These are phyloP conservation scores for Pholis gunnellus DNA, from an alignment of 2,113 vertebrate species.

Conservation along the genomic window DNA sequence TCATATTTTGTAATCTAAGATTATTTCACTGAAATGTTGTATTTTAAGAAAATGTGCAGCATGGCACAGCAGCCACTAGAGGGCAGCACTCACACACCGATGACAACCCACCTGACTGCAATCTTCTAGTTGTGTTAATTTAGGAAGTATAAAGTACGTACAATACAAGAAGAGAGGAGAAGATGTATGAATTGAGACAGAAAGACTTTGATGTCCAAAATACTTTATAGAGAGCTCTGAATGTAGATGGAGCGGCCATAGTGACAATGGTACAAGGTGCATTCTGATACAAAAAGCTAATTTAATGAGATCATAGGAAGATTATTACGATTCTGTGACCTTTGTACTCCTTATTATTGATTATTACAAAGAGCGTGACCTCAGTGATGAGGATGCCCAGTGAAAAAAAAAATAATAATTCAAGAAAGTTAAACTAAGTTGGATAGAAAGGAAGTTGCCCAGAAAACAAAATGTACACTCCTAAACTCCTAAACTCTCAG, in stretches of 20 bases:
- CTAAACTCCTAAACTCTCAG: too few relatives aligned
- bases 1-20: not conserved
- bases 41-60: constrained; percentile 19
- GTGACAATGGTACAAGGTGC: not conserved
- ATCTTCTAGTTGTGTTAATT: not conserved
- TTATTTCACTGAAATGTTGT: not conserved
- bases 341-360: not conserved
- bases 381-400: not conserved
- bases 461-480: not conserved
- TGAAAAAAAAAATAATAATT: not conserved
- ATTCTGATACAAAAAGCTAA: not conserved
- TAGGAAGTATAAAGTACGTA: not conserved
- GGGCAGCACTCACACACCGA: constrained; percentile 54
- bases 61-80: constrained; percentile 29
- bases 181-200: too few relatives aligned
- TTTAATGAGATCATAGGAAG: not conserved
- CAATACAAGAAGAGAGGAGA: not conserved
- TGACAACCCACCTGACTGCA: not conserved
- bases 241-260: not conserved
- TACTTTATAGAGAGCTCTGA: not conserved
- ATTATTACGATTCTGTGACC: not conserved
- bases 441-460: not conserved
- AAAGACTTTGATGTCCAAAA: not conserved
- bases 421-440: not conserved
- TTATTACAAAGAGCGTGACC: not conserved